Base-by-base conservation (phyloP, 2,113 vertebrate genomes). In the Ptilonorhynchus violaceus region DNA sequence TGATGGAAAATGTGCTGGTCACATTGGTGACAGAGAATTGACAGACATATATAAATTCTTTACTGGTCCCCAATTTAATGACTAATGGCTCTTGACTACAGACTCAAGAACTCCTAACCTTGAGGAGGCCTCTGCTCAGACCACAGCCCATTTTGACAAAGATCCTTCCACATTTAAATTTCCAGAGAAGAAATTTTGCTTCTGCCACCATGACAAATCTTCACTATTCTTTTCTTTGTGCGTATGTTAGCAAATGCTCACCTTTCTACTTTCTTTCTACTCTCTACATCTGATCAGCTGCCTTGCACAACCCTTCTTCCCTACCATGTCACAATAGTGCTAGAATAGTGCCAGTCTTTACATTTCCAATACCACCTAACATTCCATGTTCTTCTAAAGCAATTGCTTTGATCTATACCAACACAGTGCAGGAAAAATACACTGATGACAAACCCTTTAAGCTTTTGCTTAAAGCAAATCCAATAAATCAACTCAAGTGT, bases 251-350 rank as follows among this genome's bases (percentile, higher is more conserved):
- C 59, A 30, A 21, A 75, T 3, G 15, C 15, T 89, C 42, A 88
- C 31, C 37, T 59, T 75, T 75, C 37, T 47, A 27, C 6, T 60
- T 28, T 35, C 37, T 59, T 75, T 75, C 37, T 47, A 27, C 6
- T 60, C 31, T 35, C 25, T 31, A 19, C 2, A 3, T 44, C 24
- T 91, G 23, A 42, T 15, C 31, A 64, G 56, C 7, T 83, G 58
- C 28, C 49, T 62, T 89, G 44, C 46, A 74, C 15, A 22, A 42
- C 11, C 92, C 12, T 39, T 87, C 35, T 77, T 81, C 60, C 56
- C 37, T 18, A 44, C 14, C 0, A 5, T 1, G 3, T 60, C 33
- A 69, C 6, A 60, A 11, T 2, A 87, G 6, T 28, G 24, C 33
- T 50, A 64, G 15, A 56, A 33, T 7, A 81, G 15, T 19, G 37